These are phyloP conservation scores for Dendrophyllia cribrosa DNA, from an alignment of 64 coral and sea anemone species.

Conservation along the genomic window DNA sequence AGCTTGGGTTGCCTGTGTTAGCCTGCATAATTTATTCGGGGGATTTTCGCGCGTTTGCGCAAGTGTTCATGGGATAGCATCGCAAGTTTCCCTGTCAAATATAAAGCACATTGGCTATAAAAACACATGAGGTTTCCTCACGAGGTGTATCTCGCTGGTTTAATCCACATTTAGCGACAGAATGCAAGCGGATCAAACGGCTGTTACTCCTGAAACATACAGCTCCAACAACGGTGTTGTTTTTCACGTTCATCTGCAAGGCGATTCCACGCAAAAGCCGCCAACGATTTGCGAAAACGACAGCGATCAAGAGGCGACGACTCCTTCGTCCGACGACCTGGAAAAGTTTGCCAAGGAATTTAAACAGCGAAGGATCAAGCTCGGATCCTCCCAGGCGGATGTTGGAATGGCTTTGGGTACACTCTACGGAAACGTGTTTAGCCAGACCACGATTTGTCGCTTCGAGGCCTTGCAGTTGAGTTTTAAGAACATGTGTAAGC, in stretches of 20 bases:
- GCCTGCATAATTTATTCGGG: too few species aligned
- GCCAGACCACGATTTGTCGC: constrained; percentile 95
- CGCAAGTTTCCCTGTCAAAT: not conserved
- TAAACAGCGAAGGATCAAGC: constrained; percentile 77
- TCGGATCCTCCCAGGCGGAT: constrained; percentile 90
- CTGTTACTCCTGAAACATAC: not conserved
- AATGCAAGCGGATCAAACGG: constrained; percentile 3
- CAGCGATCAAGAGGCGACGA: not conserved
- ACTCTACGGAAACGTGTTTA: constrained; percentile 80
- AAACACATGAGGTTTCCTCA: not conserved
- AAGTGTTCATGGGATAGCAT: not conserved
- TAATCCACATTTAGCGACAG: not conserved
- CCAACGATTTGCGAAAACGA: constrained; percentile 16
- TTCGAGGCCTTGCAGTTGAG: constrained; percentile 95
- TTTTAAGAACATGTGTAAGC: constrained; percentile 92
- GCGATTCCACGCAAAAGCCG: not conserved
- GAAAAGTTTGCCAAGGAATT: constrained; percentile 89
- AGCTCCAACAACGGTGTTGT: constrained; percentile 9
- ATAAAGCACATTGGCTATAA: not conserved
- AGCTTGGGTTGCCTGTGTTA: too few species aligned
- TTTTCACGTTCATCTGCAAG: not conserved
- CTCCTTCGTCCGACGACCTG: constrained; percentile 73
- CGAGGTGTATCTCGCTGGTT: not conserved
- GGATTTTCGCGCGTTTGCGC: too few species aligned
- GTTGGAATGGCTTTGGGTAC: constrained; percentile 86